Percentiles rank a stretch among this genome's conserved stretches.
Conservation (phyloP, 2,797 vertebrate species). For the Erethizon dorsatum region DNA sequence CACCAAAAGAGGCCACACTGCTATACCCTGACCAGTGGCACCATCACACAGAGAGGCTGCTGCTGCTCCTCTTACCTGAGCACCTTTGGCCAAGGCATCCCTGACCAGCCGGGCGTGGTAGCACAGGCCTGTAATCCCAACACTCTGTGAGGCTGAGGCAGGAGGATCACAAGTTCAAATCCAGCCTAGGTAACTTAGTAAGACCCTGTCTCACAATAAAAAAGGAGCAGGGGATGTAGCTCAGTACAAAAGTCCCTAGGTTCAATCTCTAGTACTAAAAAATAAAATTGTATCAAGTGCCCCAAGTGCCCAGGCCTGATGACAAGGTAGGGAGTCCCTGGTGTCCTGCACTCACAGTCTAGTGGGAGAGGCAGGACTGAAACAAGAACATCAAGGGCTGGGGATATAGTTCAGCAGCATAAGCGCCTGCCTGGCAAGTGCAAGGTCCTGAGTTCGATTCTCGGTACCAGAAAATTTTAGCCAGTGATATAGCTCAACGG, state of each 20-base stretch:
- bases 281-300: neutral
- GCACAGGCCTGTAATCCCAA: neutral
- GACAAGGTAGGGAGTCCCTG: neutral
- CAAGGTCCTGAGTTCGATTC: too few relatives aligned
- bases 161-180: neutral
- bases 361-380: neutral
- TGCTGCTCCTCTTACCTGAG: neutral
- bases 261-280: neutral
- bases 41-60: neutral
- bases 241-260: neutral
- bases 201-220: neutral
- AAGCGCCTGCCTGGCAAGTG: too few relatives aligned
- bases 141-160: neutral
- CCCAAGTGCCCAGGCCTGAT: neutral
- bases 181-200: neutral
- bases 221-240: neutral
- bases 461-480: too few relatives aligned
- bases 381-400: neutral
- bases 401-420: too few relatives aligned
- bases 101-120: neutral
- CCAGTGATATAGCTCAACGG: too few relatives aligned
- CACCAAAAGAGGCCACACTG: neutral
- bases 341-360: neutral
- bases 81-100: neutral
- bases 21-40: neutral